Conservation (phyloP, 2,797 vertebrate genomes). For the Acanthopagrus latus region DNA sequence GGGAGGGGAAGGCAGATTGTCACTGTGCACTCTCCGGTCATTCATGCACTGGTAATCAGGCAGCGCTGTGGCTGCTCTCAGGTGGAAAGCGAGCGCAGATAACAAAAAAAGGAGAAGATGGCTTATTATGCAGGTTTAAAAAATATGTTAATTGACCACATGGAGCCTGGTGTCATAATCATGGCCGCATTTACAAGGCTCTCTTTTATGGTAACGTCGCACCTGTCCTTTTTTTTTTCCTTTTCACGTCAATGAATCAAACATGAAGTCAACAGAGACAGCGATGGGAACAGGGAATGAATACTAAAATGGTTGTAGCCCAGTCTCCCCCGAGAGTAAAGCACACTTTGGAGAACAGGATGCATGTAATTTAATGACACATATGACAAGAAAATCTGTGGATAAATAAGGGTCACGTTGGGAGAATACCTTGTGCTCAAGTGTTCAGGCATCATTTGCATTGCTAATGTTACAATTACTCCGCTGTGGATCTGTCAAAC, state of each 20-base stretch:
- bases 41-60: slow-evolving; percentile 48
- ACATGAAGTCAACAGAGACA: slow-evolving; percentile 40
- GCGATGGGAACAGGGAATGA: slow-evolving; percentile 5
- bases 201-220: slow-evolving; percentile 44
- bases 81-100: slow-evolving; percentile 35
- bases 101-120: slow-evolving; percentile 22
- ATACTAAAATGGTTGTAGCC: slow-evolving; percentile 23
- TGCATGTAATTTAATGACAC: neutral
- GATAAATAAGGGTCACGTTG: slow-evolving; percentile 27
- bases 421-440: slow-evolving; percentile 18
- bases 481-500: slow-evolving; percentile 2
- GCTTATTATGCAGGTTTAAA: slow-evolving; percentile 6
- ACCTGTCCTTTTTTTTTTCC: slow-evolving; percentile 41
- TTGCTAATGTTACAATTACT: slow-evolving; percentile 35
- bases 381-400: slow-evolving; percentile 22
- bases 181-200: slow-evolving; percentile 22
- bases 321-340: neutral
- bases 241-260: slow-evolving; percentile 46
- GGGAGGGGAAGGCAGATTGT: slow-evolving; percentile 26
- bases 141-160: slow-evolving; percentile 54
- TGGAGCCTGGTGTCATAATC: slow-evolving; percentile 40
- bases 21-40: slow-evolving; percentile 31
- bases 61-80: slow-evolving; percentile 30
- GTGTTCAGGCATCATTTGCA: slow-evolving; percentile 17
- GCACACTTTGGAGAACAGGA: slow-evolving; percentile 5